Evolutionary conservation across 2,797 vertebrate species (phyloP).

Genomic region (Periophthalmus magnuspinnatus): DNA sequence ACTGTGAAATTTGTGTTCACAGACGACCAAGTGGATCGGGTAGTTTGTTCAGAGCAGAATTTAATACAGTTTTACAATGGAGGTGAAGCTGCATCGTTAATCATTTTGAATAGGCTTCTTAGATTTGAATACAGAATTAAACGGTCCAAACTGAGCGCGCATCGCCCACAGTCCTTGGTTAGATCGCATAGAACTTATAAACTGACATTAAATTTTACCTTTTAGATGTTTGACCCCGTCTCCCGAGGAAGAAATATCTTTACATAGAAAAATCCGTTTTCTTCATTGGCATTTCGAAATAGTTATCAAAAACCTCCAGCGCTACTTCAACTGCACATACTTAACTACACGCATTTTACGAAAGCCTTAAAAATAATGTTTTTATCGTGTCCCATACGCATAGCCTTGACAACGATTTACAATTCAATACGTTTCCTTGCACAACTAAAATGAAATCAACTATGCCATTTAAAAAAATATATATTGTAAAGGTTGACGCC

Average conservation of each 20-base stretch:
- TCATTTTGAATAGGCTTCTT: no score
- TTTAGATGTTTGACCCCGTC: background rate
- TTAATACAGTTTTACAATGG: no score
- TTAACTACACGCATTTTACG: background rate
- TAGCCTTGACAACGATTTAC: constrained; percentile 34
- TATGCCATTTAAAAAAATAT: background rate
- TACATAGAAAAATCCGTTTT: background rate
- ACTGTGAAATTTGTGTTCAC: no score
- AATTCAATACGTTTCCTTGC: constrained; percentile 32
- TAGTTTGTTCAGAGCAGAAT: no score
- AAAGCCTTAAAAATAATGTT: constrained; percentile 5
- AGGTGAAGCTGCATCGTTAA: no score
- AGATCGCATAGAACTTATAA: background rate
- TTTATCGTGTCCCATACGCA: background rate
- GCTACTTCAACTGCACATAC: background rate
- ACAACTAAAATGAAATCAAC: constrained; percentile 12
- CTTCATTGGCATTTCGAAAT: background rate
- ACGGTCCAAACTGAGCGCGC: background rate
- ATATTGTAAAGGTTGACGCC: constrained; percentile 15
- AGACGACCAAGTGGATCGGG: no score
- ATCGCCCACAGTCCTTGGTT: background rate
- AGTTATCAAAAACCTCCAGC: background rate
- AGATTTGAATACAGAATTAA: no score
- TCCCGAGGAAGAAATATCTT: background rate
- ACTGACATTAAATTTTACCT: background rate